A percentile compares a stretch with the other conserved stretches of the same genome.
Conservation (phyloP, 92 coral and sea anemone species). For the Parazoanthus swiftii region DNA sequence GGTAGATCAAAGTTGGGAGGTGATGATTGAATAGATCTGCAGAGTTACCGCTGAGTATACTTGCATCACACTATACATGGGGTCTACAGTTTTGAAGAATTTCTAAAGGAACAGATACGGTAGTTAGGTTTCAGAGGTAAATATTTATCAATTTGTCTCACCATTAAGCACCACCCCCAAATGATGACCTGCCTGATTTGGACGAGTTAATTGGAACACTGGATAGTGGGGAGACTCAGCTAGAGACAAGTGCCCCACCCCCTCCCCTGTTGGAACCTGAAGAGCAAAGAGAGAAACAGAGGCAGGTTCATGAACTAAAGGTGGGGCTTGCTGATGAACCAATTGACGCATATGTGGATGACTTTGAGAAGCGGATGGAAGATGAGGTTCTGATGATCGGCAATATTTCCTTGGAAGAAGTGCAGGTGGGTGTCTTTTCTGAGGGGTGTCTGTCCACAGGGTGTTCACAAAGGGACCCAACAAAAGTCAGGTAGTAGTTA, state of each 20-base stretch:
- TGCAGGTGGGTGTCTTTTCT: slow-evolving; percentile 67
- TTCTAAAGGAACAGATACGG: too few species aligned
- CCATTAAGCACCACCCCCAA: slow-evolving; percentile 69
- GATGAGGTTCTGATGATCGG: slow-evolving; percentile 98
- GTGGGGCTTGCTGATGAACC: slow-evolving; percentile 87
- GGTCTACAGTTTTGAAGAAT: too few species aligned
- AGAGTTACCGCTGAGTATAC: too few species aligned
- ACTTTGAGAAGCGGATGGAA: slow-evolving; percentile 91
- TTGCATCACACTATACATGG: too few species aligned
- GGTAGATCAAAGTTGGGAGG: too few species aligned
- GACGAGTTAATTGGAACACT: slow-evolving; percentile 90
- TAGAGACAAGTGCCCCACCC: slow-evolving; percentile 77
- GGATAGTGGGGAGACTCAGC: slow-evolving; percentile 85
- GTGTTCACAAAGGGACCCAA: not conserved
- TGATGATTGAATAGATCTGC: too few species aligned
- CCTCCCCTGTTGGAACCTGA: slow-evolving; percentile 83
- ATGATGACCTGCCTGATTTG: slow-evolving; percentile 84
- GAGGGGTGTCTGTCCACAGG: not conserved
- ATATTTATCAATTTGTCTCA: not conserved
- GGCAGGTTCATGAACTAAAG: slow-evolving; percentile 83
- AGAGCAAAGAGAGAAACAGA: slow-evolving; percentile 78
- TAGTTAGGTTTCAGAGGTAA: not conserved
- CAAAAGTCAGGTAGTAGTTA: too few species aligned
- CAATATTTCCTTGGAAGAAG: slow-evolving; percentile 92
- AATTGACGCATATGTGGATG: slow-evolving; percentile 77